Evolutionary conservation across 2,888 invertebrate genomes (phyloP), one percentile per base, ranked within the genome.

Genomic region (Pristionchus arcanus): DNA sequence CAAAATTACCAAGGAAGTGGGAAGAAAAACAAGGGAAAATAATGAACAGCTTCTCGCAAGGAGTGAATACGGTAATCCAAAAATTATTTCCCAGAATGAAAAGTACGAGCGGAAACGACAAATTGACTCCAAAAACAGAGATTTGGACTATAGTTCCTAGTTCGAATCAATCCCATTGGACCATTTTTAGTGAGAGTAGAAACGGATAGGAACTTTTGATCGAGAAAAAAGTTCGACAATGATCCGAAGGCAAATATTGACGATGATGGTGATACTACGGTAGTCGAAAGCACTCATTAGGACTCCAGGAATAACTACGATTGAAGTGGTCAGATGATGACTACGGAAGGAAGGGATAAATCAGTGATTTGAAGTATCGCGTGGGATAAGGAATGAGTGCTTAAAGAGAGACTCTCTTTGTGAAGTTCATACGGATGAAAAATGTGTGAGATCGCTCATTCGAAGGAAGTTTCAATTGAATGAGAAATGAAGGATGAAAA

Each of bases 401-500:
- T 37, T 4, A 34, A 13, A 16, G 37, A 74, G 37, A 68, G 68
- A 68, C 25, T n/a, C 63, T 63, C 25, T 49, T 49, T 25, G 63
- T 25, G 63, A 63, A 37, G 31, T 37, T 42, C 74, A 19, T 34
- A 9, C 25, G 37, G 13, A 68, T 68, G 68, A 68, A 37, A 63
- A 74, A 74, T 37, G 74, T 37, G 74, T 74, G 74, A 74, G 74
- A 74, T 31, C 19, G 31, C 37, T 74, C 74, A 37, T 21, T 34
- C 63, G 63, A 34, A 37, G 42, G 13, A 28, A 49, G 81, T 81
- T 81, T 81, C 81, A 81, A 81, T 49, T 13, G 81, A 81, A 81
- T 81, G 81, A 42, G 28, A 81, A 28, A 81, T 81, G 81, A 53
- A 81, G 42, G n/a, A 49, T 81, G 42, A 28, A 81, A 81, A 81